These are phyloP conservation scores for Anarsia innoxiella DNA, from an alignment of 2,888 invertebrate genomes.

Conservation along the genomic window DNA sequence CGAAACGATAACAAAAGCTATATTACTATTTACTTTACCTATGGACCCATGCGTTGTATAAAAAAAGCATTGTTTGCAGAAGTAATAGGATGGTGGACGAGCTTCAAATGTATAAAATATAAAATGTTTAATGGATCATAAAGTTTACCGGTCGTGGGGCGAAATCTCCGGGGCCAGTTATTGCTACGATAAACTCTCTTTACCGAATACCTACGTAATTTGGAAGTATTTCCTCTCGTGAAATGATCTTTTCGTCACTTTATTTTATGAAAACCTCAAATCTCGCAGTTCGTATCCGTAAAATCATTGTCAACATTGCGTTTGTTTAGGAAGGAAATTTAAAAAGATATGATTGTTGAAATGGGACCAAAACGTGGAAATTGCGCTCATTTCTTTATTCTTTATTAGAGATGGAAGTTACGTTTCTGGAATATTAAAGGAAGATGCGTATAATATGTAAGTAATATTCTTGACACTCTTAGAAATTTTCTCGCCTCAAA, in stretches of 20 bases:
- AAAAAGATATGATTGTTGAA: slow-evolving; percentile 31
- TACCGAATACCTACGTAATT: slow-evolving; percentile 8
- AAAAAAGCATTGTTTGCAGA: neutral
- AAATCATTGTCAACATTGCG: slow-evolving; percentile 2
- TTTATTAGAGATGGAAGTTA: slow-evolving; percentile 5
- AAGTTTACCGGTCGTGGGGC: slow-evolving; percentile 14
- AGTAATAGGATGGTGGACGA: slow-evolving; percentile 24
- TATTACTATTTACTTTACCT: too few species aligned
- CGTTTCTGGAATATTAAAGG: slow-evolving; percentile 1
- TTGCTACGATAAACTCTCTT: slow-evolving; percentile 9
- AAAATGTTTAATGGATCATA: slow-evolving; percentile 19
- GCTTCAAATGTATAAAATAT: slow-evolving; percentile 24
- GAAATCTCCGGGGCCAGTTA: slow-evolving; percentile 7
- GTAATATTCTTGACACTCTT: too few species aligned
- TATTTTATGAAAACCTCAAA: slow-evolving; percentile 11
- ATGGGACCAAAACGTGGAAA: slow-evolving; percentile 44
- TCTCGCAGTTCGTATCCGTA: slow-evolving; percentile 4
- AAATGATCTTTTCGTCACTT: slow-evolving; percentile 5
- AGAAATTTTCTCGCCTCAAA: slow-evolving; percentile 1
- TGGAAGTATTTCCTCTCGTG: slow-evolving; percentile 3
- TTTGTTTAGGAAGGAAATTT: slow-evolving; percentile 15
- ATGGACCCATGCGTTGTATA: neutral
- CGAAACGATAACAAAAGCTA: too few species aligned
- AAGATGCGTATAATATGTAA: too few species aligned
- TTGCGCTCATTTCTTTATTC: slow-evolving; percentile 28